phyloP scores from a whole-genome alignment of 2,797 vertebrate genomes.

The Pipistrellus pygmaeus region DNA sequence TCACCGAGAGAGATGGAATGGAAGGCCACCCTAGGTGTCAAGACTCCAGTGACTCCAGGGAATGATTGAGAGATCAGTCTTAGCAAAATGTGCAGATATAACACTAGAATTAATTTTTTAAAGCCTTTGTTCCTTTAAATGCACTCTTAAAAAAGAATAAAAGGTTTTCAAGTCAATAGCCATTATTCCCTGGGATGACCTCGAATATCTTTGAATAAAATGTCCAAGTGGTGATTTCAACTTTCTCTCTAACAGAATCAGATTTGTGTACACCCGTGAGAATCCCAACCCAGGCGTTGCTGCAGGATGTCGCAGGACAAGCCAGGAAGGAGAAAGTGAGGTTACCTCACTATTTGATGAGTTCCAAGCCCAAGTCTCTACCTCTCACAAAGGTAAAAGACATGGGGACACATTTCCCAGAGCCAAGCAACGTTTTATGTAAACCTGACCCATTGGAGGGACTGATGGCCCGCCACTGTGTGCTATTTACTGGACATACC shows the following conservation, averaged over 20 bases:
- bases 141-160: neutral
- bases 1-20: neutral
- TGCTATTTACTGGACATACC: fast-evolving
- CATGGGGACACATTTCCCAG: too few relatives aligned
- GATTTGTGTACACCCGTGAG: neutral
- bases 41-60: neutral
- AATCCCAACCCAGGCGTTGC: slow-evolving; percentile 80
- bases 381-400: slow-evolving; percentile 90
- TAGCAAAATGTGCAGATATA: neutral
- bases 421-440: neutral
- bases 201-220: neutral
- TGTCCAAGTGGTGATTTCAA: neutral
- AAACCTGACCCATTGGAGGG: neutral
- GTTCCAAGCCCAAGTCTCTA: slow-evolving; percentile 86
- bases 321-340: slow-evolving; percentile 88
- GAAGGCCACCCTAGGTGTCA: neutral
- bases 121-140: neutral
- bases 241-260: slow-evolving; percentile 56
- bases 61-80: neutral
- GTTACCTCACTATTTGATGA: slow-evolving; percentile 88
- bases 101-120: neutral
- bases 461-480: neutral
- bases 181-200: neutral
- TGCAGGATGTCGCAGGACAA: slow-evolving; percentile 89
- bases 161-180: neutral